Base-by-base conservation (phyloP, 2,113 vertebrate genomes). In the Carassius auratus region DNA sequence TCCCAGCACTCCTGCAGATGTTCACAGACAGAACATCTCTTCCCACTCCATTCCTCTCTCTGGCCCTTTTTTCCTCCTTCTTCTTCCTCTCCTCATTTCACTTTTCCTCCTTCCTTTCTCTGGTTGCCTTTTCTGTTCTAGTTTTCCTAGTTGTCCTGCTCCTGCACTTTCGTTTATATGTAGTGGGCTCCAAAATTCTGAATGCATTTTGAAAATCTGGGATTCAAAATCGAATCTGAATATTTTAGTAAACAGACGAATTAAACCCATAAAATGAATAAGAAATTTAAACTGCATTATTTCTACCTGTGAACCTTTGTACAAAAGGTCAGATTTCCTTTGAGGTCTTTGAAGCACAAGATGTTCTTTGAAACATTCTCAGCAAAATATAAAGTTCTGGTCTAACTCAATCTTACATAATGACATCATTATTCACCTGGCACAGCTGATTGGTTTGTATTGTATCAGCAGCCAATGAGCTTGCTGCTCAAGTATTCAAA, bases 1-100 rank as follows among this genome's bases (percentile, higher is more conserved):
- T 91, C 91, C 57, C 76, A 74, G 66, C 33, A 64, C 52, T 84
- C 38, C 7, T 84, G 73, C 71, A 64, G 83, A 64, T 84, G 83
- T 84, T 84, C 38, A 0, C n/a, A 66, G 64, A 71, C 80, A 69
- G 36, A 69, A 82, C 79, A 23, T 19, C 59, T 66, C 78, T 81
- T 66, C 78, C 78, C 23, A 66, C 78, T 81, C 8, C n/a, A 66
- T 45, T 81, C 42, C 42, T 48, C 42, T 50, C 21, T 81, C 59
- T 79, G 59, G 36, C 33, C 33, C 36, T 26, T 19, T 55, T 82
- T 82, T 82, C 23, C 48, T 48, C 1, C 23, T 82, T 68, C 23
- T 50, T 81, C 23, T 62, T 81, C 21, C 55, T 45, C 30, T 38
- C 14, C 14, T 66, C n/a, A 0, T 55, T 69, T 82, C 14, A 8